Evolutionary conservation across 2,113 vertebrate genomes (phyloP).

Genomic region (Xiphias gladius): DNA sequence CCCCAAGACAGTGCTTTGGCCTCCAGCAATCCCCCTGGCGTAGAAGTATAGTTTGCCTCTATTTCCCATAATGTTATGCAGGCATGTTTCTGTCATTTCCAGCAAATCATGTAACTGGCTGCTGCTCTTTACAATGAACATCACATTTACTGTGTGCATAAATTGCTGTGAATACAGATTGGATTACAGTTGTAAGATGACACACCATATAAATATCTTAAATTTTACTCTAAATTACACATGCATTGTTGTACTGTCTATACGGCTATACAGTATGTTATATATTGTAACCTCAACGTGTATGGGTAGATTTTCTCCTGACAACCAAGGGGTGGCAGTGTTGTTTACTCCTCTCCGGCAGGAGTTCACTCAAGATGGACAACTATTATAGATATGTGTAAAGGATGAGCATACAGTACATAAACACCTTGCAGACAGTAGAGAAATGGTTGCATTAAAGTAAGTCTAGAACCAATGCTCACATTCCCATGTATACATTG

Average conservation of each 20-base stretch:
- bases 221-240: neutral
- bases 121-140: neutral
- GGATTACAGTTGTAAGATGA: neutral
- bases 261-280: neutral
- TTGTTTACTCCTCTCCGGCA: conserved; percentile 23
- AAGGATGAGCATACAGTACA: neutral
- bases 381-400: neutral
- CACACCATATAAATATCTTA: neutral
- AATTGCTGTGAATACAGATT: neutral
- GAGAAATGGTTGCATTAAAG: neutral
- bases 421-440: neutral
- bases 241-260: neutral
- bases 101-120: neutral
- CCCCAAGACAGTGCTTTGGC: conserved; percentile 56
- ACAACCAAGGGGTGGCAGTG: conserved; percentile 69
- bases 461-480: neutral
- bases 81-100: neutral
- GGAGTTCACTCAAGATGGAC: neutral
- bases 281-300: neutral
- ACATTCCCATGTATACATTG: too few species aligned
- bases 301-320: conserved; percentile 8
- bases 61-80: conserved; percentile 26
- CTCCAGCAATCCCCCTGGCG: conserved; percentile 35
- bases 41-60: conserved; percentile 43
- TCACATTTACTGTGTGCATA: neutral